Base-by-base conservation (phyloP, 1,140 invertebrate genomes). In the Eufriesea mexicana region DNA sequence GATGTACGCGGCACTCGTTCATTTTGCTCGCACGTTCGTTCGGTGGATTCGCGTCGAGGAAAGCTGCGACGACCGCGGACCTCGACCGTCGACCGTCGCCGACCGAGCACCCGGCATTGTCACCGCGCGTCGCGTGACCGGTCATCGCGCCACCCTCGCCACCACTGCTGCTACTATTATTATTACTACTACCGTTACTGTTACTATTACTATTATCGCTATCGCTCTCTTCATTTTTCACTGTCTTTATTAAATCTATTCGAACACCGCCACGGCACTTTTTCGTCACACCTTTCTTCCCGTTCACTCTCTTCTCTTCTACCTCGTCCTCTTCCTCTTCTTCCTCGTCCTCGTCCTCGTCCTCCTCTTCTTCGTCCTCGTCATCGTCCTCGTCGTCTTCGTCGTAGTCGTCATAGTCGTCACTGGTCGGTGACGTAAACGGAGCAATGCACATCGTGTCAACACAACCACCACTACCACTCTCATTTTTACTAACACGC, bases 71-170 rank as follows among this genome's bases (percentile, higher is more conserved):
- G 55, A 42, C 57, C 59, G 28, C 49, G 55, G 66, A 35, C 75
- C 81, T 78, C 54, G 66, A 78, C 8, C 81, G 81, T 42, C 81
- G 81, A 47, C 79, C 86, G 76, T 84, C 79, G 61, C 71, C 70
- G 49, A 68, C 55, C 55, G 45, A 47, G 25, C 49, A 62, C 59
- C 47, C 86, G 78, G 67, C 66, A 77, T 84, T 75, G 70, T 84
- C 88, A 73, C 66, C 86, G 68, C 73, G 51, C 67, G 74, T 83
- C 82, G 77, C 79, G 57, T 78, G 55, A 75, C 80, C 83, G 76
- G 84, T 85, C 79, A 83, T 77, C 70, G 70, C 72, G 55, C 47
- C 84, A 88, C 78, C 79, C 68, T 59, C 82, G 42, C 28, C 84
- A 83, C 82, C 81, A 84, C 72, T 68, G 23, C 49, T 64, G 51